Conservation (phyloP, 2,797 vertebrate species). For the Poecilia velifera region DNA sequence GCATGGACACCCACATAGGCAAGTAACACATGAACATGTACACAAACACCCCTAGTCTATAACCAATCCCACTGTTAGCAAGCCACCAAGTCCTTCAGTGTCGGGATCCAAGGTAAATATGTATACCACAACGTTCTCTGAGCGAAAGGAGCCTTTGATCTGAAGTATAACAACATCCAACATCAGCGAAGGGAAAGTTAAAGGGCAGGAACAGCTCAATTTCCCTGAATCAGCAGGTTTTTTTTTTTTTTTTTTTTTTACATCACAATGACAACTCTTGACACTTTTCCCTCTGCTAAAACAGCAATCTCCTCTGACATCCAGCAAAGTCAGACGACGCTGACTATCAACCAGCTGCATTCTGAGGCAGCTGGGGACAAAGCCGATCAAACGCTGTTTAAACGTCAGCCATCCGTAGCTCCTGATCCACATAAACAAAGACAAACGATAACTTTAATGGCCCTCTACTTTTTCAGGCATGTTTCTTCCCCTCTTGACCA, state of each 20-base stretch:
- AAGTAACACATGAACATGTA: conserved; percentile 64
- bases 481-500: conserved; percentile 73
- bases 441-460: conserved; percentile 76
- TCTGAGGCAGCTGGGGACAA: conserved; percentile 57
- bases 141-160: conserved; percentile 54
- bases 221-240: conserved; percentile 65
- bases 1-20: conserved; percentile 74
- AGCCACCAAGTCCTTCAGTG: conserved; percentile 30
- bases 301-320: conserved; percentile 58
- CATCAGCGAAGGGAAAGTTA: conserved; percentile 54
- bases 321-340: conserved; percentile 69
- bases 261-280: conserved; percentile 59
- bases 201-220: conserved; percentile 64
- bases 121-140: conserved; percentile 24
- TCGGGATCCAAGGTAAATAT: conserved; percentile 30
- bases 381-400: conserved; percentile 72
- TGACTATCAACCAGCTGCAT: conserved; percentile 49
- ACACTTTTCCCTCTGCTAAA: conserved; percentile 64
- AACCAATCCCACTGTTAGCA: conserved; percentile 50
- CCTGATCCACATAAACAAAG: conserved; percentile 75
- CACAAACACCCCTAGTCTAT: conserved; percentile 62
- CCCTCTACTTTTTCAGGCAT: conserved; percentile 65
- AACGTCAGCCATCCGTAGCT: conserved; percentile 71
- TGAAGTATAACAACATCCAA: conserved; percentile 57
- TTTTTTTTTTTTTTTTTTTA: conserved; percentile 18